Conservation (phyloP, 92 coral and sea anemone species). For the Muricea muricata region DNA sequence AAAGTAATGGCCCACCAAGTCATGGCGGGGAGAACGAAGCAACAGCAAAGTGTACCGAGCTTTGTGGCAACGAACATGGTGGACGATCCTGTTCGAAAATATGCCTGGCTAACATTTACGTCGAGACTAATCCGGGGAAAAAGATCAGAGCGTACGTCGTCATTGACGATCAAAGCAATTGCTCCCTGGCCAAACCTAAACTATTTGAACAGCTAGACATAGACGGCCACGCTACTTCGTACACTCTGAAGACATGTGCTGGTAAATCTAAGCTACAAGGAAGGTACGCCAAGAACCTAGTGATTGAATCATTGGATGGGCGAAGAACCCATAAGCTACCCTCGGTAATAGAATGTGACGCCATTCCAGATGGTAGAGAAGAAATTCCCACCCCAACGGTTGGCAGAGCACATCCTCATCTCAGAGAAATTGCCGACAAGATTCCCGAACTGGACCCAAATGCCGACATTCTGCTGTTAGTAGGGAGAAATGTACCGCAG, state of each 20-base stretch:
- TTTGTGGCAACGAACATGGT: slow-evolving; percentile 34
- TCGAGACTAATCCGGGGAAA: slow-evolving; percentile 20
- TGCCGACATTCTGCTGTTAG: slow-evolving; percentile 16
- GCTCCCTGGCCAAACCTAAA: slow-evolving; percentile 48
- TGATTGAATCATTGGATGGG: slow-evolving; percentile 35
- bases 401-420: slow-evolving; percentile 18
- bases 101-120: slow-evolving; percentile 60
- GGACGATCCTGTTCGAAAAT: slow-evolving; percentile 64
- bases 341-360: neutral
- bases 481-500: slow-evolving; percentile 4
- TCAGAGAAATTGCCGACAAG: too few species aligned
- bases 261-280: slow-evolving; percentile 41
- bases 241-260: slow-evolving; percentile 62
- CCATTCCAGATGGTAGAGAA: slow-evolving; percentile 3
- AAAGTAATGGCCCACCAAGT: neutral
- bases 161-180: slow-evolving; percentile 56
- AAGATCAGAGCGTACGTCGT: slow-evolving; percentile 28
- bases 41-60: slow-evolving; percentile 52
- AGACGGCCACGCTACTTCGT: slow-evolving; percentile 39
- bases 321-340: neutral
- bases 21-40: slow-evolving; percentile 64
- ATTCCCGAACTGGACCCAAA: neutral
- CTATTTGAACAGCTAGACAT: slow-evolving; percentile 49
- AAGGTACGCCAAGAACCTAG: slow-evolving; percentile 55
- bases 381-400: slow-evolving; percentile 21